These are phyloP conservation scores for Lagopus leucura DNA, from an alignment of 2,113 vertebrate genomes.

Conservation along the genomic window DNA sequence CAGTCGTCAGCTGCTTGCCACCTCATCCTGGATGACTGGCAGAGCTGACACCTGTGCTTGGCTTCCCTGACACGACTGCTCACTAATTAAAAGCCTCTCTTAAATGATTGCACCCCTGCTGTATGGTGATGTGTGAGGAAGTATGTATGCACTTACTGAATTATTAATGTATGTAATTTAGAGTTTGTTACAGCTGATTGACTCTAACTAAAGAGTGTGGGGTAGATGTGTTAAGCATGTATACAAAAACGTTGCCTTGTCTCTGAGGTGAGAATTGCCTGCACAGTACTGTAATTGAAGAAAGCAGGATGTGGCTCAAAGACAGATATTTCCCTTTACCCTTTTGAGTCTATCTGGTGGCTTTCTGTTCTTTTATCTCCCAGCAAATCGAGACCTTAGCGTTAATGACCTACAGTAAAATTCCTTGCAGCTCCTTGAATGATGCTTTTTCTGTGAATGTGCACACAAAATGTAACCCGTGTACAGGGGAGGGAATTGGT, in stretches of 20 bases:
- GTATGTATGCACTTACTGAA: neutral
- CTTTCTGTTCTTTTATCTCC: conserved; percentile 52
- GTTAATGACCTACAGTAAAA: conserved; percentile 38
- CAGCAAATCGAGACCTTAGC: conserved; percentile 46
- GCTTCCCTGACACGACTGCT: neutral
- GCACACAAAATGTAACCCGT: neutral
- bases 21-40: neutral
- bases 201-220: neutral
- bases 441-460: neutral
- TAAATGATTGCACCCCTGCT: neutral
- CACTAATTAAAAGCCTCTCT: neutral
- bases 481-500: neutral
- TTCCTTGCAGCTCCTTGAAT: conserved; percentile 37
- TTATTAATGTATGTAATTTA: neutral
- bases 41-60: neutral
- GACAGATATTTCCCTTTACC: conserved; percentile 32
- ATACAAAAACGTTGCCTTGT: neutral
- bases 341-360: conserved; percentile 37
- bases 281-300: neutral
- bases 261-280: conserved; percentile 19
- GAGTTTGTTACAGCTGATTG: neutral
- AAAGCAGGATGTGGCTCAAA: conserved; percentile 30
- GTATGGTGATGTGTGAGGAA: neutral
- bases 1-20: neutral
- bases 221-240: neutral